Evolutionary conservation across 2,888 invertebrate species (phyloP).

Genomic region (Dorcus parallelipipedus): DNA sequence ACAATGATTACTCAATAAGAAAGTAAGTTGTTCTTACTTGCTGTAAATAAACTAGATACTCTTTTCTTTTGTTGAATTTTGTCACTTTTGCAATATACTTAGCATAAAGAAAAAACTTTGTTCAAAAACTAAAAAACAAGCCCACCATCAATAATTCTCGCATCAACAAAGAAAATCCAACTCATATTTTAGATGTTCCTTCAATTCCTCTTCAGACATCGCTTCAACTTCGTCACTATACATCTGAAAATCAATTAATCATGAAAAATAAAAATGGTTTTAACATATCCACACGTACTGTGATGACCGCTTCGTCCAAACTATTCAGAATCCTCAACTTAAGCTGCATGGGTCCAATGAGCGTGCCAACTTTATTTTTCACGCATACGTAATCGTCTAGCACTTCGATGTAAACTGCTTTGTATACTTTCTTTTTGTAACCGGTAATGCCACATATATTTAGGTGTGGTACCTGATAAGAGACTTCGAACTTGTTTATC

Average conservation of each 20-base stretch:
- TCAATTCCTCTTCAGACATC: constrained; percentile 34
- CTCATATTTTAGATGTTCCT: constrained; percentile 37
- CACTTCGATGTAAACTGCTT: constrained; percentile 47
- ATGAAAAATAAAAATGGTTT: constrained; percentile 7
- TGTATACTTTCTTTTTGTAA: constrained; percentile 38
- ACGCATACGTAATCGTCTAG: constrained; percentile 46
- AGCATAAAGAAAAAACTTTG: neutral
- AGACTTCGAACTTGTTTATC: constrained; percentile 35
- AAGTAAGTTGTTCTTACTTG: no score
- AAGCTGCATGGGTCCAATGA: constrained; percentile 47
- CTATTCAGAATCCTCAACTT: constrained; percentile 47
- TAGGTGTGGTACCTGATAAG: constrained; percentile 40
- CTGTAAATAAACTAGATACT: no score
- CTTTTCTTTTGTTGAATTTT: neutral
- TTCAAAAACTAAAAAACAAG: no score
- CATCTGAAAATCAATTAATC: constrained; percentile 22
- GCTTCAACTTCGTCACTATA: constrained; percentile 30
- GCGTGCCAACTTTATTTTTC: constrained; percentile 37
- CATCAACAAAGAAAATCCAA: constrained; percentile 34
- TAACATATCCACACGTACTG: constrained; percentile 36
- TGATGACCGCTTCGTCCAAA: constrained; percentile 41
- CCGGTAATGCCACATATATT: constrained; percentile 45
- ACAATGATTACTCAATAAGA: no score
- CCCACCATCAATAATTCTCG: neutral
- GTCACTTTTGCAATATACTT: neutral